Base-by-base conservation (phyloP, 2,888 invertebrate species). In the Agrilus cyanescens region DNA sequence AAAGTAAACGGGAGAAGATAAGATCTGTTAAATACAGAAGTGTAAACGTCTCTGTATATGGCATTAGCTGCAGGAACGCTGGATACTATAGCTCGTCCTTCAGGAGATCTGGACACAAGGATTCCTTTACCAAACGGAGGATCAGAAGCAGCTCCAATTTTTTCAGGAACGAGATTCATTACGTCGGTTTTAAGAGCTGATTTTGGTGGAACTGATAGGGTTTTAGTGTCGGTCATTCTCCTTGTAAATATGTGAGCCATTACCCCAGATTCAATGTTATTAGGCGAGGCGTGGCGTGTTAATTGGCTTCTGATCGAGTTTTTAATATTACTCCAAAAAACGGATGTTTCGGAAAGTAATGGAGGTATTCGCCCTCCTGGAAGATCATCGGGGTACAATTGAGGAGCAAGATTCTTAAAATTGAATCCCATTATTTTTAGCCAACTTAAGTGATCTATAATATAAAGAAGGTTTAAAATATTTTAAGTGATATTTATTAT, bases 41-140 rank as follows among this genome's bases (percentile, higher is more conserved):
- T 91, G 62, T 91, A 89, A 3, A 93, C 91, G 64, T 93, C 91
- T 29, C 85, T 75, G 65, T 90, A 88, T 52, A 93, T 91, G 25
- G 88, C 82, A 61, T 91, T 90, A 1, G 91, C 89, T 1, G 87
- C 85, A 1, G 89, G 88, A 10, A 89, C 89, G 54, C 89, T 85
- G 5, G 84, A 84, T 2, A 89, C 82, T 15, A 88, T 81, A 29
- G 89, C 86, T 55, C 84, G 79, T 7, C 85, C 85, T 37, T 85
- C 80, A 3, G 75, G 71, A 36, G 84, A 84, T 40, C 87, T 74
- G 0, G 90, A 88, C 1, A 93, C 82, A 3, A 91, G 73, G 49
- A 91, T 89, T 29, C 88, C 85, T 58, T 82, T 79, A 29, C 91
- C 91, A 56, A 93, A 87, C 0, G 89, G 87, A 30, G 89, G 88